Conservation (phyloP, 2,797 vertebrate genomes). For the Sternotherus odoratus region DNA sequence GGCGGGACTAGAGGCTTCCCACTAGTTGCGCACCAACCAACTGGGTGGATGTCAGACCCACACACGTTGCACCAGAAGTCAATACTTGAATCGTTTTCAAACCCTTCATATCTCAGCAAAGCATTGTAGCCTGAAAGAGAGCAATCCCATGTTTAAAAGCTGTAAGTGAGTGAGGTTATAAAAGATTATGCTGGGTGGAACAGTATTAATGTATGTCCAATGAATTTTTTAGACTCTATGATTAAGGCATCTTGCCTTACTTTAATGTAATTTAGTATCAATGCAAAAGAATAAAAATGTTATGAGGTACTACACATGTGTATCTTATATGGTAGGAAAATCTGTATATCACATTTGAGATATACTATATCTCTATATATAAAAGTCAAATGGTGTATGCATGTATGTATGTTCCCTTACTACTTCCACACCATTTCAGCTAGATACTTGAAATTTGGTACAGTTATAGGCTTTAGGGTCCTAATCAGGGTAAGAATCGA, state of each 20-base stretch:
- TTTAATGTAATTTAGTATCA: not conserved
- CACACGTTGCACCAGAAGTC: slow-evolving; percentile 98
- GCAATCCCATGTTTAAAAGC: not conserved
- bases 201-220: fast-evolving
- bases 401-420: no score
- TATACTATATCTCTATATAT: no score
- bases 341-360: not conserved
- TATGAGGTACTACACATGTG: not conserved
- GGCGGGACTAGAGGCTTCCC: slow-evolving; percentile 97
- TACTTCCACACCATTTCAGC: no score
- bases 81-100: slow-evolving; percentile 93
- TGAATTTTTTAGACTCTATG: not conserved
- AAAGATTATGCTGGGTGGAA: no score
- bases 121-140: slow-evolving; percentile 91
- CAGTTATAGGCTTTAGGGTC: no score
- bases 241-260: not conserved
- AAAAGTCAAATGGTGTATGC: no score
- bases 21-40: slow-evolving; percentile 97
- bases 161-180: not conserved
- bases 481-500: no score
- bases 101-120: slow-evolving; percentile 96
- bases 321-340: not conserved
- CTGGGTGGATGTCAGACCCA: slow-evolving; percentile 94
- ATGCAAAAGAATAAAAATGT: not conserved
- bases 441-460: no score